phyloP scores from a whole-genome alignment of 92 coral and sea anemone species.

The Palythoa caribaeorum region DNA sequence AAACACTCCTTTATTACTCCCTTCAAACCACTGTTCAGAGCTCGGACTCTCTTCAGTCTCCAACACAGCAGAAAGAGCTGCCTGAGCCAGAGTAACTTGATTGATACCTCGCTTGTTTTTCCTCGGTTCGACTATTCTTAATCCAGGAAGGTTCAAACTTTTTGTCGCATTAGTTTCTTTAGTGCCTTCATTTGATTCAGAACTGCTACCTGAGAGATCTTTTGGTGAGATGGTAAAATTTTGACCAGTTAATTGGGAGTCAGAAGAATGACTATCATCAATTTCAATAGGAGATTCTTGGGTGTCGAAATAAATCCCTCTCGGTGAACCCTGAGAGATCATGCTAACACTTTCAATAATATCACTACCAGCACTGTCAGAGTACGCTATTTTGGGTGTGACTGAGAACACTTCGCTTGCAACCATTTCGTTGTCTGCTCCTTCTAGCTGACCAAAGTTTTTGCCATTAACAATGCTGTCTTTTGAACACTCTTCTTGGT shows the following conservation, averaged over 20 bases:
- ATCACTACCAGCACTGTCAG: constrained; percentile 66
- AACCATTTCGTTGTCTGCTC: constrained; percentile 7
- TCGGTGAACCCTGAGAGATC: constrained; percentile 51
- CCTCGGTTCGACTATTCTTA: constrained; percentile 59
- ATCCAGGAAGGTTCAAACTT: constrained; percentile 47
- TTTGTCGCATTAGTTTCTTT: constrained; percentile 54
- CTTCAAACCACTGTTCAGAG: constrained; percentile 88
- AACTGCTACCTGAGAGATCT: constrained; percentile 29
- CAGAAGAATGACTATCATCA: constrained; percentile 14
- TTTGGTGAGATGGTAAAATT: constrained; percentile 54
- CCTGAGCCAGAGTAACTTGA: constrained; percentile 89
- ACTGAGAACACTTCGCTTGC: background rate
- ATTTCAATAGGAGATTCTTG: constrained; percentile 33
- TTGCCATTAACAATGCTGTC: background rate
- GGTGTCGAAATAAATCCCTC: constrained; percentile 46
- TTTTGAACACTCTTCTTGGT: constrained; percentile 18
- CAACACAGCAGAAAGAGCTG: constrained; percentile 91
- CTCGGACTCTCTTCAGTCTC: constrained; percentile 83
- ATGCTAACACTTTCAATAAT: constrained; percentile 53
- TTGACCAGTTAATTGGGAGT: constrained; percentile 16
- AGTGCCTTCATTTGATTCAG: constrained; percentile 40
- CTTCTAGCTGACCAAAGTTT: constrained; percentile 46
- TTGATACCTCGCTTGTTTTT: constrained; percentile 65
- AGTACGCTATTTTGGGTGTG: constrained; percentile 62
- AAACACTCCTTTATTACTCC: constrained; percentile 39